These are phyloP conservation scores for Oedothorax gibbosus DNA, from an alignment of 1,140 invertebrate genomes.

Conservation along the genomic window DNA sequence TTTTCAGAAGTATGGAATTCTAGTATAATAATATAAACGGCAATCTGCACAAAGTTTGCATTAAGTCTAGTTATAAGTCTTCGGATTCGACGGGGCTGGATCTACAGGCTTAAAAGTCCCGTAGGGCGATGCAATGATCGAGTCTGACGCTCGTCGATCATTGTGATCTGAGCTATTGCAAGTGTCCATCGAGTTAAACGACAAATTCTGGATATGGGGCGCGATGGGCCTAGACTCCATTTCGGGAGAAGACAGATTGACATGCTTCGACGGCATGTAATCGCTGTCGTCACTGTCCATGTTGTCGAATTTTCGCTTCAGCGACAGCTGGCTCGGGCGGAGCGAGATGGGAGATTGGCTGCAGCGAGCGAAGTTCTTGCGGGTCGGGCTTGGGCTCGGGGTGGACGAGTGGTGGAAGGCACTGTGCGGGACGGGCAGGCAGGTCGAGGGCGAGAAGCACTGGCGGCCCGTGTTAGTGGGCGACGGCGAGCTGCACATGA, in stretches of 20 bases:
- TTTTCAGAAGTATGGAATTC: too few species aligned
- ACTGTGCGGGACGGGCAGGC: conserved; percentile 71
- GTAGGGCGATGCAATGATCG: conserved; percentile 45
- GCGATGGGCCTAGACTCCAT: conserved; percentile 16
- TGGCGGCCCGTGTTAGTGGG: conserved; percentile 74
- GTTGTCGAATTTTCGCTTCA: conserved; percentile 82
- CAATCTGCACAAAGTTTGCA: background rate
- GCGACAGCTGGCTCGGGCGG: conserved; percentile 78
- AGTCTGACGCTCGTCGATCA: conserved; percentile 29
- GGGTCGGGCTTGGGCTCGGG: conserved; percentile 81
- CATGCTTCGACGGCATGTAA: conserved; percentile 48
- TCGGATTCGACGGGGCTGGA: conserved; percentile 55
- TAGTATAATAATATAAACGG: background rate
- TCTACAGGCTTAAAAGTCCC: conserved; percentile 59
- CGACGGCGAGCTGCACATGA: conserved; percentile 76
- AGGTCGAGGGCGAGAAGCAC: conserved; percentile 76
- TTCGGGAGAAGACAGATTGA: conserved; percentile 50
- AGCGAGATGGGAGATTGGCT: conserved; percentile 87
- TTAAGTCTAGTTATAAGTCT: conserved; percentile 39
- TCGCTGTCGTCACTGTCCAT: conserved; percentile 59
- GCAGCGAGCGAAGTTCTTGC: conserved; percentile 80
- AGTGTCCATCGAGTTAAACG: conserved; percentile 58
- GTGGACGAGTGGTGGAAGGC: conserved; percentile 74
- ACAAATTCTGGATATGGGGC: conserved; percentile 53
- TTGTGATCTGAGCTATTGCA: conserved; percentile 50